Evolutionary conservation across 2,888 invertebrate genomes (phyloP), one percentile per base, ranked within the genome.

Genomic region (Vesta saturnalis): DNA sequence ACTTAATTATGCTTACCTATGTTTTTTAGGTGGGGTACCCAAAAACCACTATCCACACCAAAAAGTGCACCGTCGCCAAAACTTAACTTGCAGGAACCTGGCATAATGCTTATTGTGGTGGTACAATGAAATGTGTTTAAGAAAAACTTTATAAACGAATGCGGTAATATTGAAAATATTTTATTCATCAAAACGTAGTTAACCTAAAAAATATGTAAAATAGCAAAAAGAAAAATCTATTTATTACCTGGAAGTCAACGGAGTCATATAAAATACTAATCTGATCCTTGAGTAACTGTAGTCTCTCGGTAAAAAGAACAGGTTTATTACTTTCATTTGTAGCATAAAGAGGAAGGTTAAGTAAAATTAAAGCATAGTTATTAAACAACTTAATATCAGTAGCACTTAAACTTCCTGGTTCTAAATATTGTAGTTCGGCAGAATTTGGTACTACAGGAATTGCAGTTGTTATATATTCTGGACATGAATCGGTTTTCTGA

Each of bases 401-500:
- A 1, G n/a, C 23, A 1, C n/a, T 35, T 16, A 56, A 14, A 15
- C 35, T 30, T 30, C 56, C 56, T 2, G 56, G 56, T 30, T 4
- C 16, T 30, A 56, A 56, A 14, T 56, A 2, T 56, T 56, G 30
- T 14, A 56, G 18, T 35, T 56, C n/a, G 12, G 56, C 18, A 5
- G 56, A 23, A 23, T 30, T 30, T 2, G 56, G 30, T 15, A 56
- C 56, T 12, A 56, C n/a, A 1, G 56, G 56, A n/a, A 56, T 16
- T 12, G 15, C 35, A 1, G 10, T 16, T 5, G 56, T 56, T 23
- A 56, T 35, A 12, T 14, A 16, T 12, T 56, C 30, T 5, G 56
- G 56, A 15, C 30, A n/a, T n/a, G n/a, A n/a, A n/a, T n/a, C n/a
- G n/a, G 56, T 4, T 15, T 56, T 35, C 56, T 56, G 23, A 23